Evolutionary conservation across 2,888 invertebrate species (phyloP), one percentile per base, ranked within the genome.

Genomic region (Mycogona germanica): DNA sequence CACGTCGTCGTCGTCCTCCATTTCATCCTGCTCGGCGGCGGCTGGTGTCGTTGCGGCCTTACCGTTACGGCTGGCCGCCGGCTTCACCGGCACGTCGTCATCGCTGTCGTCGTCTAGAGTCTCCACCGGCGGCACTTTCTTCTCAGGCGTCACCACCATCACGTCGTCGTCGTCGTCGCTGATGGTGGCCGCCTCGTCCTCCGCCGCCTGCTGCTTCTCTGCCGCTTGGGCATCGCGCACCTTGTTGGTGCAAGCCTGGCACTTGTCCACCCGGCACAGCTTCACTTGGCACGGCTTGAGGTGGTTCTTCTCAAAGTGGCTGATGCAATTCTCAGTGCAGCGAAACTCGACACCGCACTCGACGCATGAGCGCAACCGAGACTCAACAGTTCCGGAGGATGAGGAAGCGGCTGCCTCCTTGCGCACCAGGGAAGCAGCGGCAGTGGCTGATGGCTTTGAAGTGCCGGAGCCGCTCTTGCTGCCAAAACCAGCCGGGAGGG

Each of bases 211-310:
- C 9, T 47, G 49, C 17, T 38, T 49, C 19, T 40, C 51, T 28
- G 46, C 32, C 26, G 19, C 44, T 29, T 46, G 46, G 7, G 28
- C 47, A 19, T 47, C 47, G 21, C 23, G 29, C 2, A 14, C 28
- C 49, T 54, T 54, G 3, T 21, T 41, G 7, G 35, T 38, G 41
- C 62, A 62, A 41, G 58, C 60, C 23, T 57, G 58, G 49, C 62
- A 62, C 41, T 60, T 60, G 42, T 62, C 62, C 30, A 62, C 60
- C 14, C 59, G 59, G 49, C 62, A 62, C 23, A 60, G 41, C 46
- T 60, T 59, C 6, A 61, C 58, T 30, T 52, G 35, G 42, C 61
- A 60, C 14, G 55, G 53, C 55, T 59, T 61, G 9, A 61, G 55
- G 41, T 61, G 60, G 21, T 47, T 55, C 35, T 58, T 53, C 25